These are phyloP conservation scores for Drosophila tristis DNA, from an alignment of 1,140 invertebrate genomes.

Conservation along the genomic window DNA sequence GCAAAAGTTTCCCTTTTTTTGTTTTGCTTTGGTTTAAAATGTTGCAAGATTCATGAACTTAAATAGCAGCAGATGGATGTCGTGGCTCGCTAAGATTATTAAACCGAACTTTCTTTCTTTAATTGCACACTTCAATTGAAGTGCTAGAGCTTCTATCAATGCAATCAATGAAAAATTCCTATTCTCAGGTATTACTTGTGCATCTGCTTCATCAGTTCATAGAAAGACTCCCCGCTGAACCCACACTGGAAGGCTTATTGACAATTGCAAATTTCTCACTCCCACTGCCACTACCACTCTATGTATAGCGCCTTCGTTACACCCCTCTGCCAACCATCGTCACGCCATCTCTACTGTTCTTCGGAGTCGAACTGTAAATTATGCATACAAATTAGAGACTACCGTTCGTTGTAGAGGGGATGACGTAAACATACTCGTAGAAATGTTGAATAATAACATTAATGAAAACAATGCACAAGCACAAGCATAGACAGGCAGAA, in stretches of 20 bases:
- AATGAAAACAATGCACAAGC: conserved; percentile 65
- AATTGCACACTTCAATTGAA: conserved; percentile 2
- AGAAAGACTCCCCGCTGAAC: conserved; percentile 11
- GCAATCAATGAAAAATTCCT: conserved; percentile 28
- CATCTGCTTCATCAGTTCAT: conserved; percentile 47
- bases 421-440: conserved; percentile 63
- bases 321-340: neutral
- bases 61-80: too few relatives aligned
- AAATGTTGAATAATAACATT: conserved; percentile 80
- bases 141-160: conserved; percentile 19
- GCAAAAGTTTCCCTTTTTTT: conserved; percentile 28
- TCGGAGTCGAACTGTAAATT: conserved; percentile 57
- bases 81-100: too few relatives aligned
- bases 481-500: neutral
- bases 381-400: conserved; percentile 77
- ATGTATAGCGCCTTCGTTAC: conserved; percentile 13
- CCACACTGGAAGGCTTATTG: conserved; percentile 31
- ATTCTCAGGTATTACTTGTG: conserved; percentile 44
- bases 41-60: neutral
- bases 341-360: too few relatives aligned
- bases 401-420: conserved; percentile 46
- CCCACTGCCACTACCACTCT: neutral
- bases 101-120: too few relatives aligned
- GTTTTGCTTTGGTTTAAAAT: conserved; percentile 2
- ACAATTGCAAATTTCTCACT: conserved; percentile 57